Evolutionary conservation across 2,797 vertebrate genomes (phyloP).

Genomic region (Hydrolagus colliei): DNA sequence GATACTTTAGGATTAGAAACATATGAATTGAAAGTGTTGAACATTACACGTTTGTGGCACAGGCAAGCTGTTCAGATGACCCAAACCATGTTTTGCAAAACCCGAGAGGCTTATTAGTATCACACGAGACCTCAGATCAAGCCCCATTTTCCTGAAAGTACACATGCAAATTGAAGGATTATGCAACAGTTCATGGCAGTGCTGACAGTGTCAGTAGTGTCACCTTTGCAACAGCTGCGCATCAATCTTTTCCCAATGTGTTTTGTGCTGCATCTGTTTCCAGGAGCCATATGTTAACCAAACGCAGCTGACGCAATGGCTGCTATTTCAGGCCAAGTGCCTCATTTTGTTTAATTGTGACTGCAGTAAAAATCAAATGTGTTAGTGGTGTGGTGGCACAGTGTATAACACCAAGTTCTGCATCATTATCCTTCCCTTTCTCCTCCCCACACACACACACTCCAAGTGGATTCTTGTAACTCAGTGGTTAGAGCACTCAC

Average conservation of each 20-base stretch:
- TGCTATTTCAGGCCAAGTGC: not conserved
- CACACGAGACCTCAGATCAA: not conserved
- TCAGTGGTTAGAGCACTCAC: no score
- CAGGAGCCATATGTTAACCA: not conserved
- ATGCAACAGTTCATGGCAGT: not conserved
- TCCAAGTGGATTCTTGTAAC: no score
- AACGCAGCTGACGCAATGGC: not conserved
- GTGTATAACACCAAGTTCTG: not conserved
- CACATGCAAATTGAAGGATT: not conserved
- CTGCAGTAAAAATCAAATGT: not conserved
- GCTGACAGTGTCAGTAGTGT: not conserved
- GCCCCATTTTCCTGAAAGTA: not conserved
- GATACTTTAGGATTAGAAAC: constrained; percentile 14
- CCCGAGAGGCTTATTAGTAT: not conserved
- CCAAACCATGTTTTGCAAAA: not conserved
- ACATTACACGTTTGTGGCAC: not conserved
- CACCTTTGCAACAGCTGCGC: not conserved
- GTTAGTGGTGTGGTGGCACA: not conserved
- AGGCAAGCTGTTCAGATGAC: not conserved
- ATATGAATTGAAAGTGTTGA: not conserved
- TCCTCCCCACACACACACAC: no score
- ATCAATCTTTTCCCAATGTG: not conserved
- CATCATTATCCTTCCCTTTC: no score
- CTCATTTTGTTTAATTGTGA: not conserved
- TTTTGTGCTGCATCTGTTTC: not conserved